Evolutionary conservation across 2,888 invertebrate species (phyloP), one percentile per base, ranked within the genome.

Genomic region (Orchesella flavescens): DNA sequence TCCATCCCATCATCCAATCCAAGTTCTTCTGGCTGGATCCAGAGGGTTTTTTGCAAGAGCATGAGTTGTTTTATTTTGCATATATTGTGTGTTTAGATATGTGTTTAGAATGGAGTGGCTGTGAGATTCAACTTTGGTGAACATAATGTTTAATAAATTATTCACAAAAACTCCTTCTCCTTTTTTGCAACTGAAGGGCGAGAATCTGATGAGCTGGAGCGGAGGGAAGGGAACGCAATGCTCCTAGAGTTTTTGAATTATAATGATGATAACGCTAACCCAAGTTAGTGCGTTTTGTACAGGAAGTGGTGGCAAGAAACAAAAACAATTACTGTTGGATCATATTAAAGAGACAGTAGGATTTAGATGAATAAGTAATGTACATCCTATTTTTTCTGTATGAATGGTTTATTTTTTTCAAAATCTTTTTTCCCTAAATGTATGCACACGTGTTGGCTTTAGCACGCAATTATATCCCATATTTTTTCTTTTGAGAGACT

Each of bases 81-180:
- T 34, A 34, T 34, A 34, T 34, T 34, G 34, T 34, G 34, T 34
- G 34, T 34, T 2, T 34, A 34, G 34, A 34, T 34, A 7, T 34
- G 34, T 34, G 34, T 34, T 2, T 2, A 34, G 34, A 34, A 34
- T 34, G 3, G 34, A 7, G 2, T 34, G 34, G 7, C 2, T 34
- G 23, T 63, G 63, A 63, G 63, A 63, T 63, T 63, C 23, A 63
- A 23, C 19, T 63, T 63, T 68, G 24, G n/a, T 68, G 77, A 34
- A 34, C 77, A 77, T 75, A 66, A 65, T 75, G 75, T 65, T 75
- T 75, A 66, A 66, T 75, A 66, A 75, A 75, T 75, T 75, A 75
- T 75, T 75, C 66, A 75, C 5, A 17, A 66, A 65, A 66, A 34
- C 53, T 19, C 53, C 55, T 43, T 2, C 63, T 24, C 34, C 7